A percentile compares a stretch with the other conserved stretches of the same genome.
Conservation (phyloP, 2,888 invertebrate genomes). For the Aleiodes alternator region DNA sequence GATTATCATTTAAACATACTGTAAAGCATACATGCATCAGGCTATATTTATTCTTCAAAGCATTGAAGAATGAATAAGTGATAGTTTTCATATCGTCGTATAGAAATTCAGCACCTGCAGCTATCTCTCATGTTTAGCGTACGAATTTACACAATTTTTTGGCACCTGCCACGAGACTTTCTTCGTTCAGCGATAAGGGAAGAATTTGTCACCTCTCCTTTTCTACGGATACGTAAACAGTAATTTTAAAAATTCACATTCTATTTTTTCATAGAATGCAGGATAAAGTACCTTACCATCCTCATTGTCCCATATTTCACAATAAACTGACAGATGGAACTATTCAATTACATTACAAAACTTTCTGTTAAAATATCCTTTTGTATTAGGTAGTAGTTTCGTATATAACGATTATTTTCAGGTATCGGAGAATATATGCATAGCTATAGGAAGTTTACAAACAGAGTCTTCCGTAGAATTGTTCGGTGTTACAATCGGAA, state of each 20-base stretch:
- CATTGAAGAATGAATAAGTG: slow-evolving; percentile 2
- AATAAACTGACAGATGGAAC: slow-evolving; percentile 10
- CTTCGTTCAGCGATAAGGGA: slow-evolving; percentile 38
- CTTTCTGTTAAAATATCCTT: neutral
- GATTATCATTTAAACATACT: slow-evolving; percentile 4
- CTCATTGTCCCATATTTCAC: slow-evolving; percentile 9
- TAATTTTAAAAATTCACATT: neutral
- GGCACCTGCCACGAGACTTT: slow-evolving; percentile 49
- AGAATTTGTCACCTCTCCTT: slow-evolving; percentile 5
- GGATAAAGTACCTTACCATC: neutral
- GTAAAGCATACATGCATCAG: slow-evolving; percentile 3
- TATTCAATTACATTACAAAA: slow-evolving; percentile 9
- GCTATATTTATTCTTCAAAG: slow-evolving; percentile 3
- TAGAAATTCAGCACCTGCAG: slow-evolving; percentile 53
- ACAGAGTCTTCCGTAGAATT: too few species aligned
- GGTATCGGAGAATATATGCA: neutral
- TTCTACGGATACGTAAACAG: too few species aligned
- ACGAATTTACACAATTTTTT: slow-evolving; percentile 55
- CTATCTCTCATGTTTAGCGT: slow-evolving; percentile 52
- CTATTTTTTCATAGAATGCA: neutral
- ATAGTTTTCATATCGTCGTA: slow-evolving; percentile 21
- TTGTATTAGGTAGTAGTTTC: neutral
- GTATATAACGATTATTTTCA: slow-evolving; percentile 13
- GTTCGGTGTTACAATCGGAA: slow-evolving; percentile 13
- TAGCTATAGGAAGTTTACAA: neutral